Conservation (phyloP, 2,797 vertebrate species). For the Clarias pachynema region DNA sequence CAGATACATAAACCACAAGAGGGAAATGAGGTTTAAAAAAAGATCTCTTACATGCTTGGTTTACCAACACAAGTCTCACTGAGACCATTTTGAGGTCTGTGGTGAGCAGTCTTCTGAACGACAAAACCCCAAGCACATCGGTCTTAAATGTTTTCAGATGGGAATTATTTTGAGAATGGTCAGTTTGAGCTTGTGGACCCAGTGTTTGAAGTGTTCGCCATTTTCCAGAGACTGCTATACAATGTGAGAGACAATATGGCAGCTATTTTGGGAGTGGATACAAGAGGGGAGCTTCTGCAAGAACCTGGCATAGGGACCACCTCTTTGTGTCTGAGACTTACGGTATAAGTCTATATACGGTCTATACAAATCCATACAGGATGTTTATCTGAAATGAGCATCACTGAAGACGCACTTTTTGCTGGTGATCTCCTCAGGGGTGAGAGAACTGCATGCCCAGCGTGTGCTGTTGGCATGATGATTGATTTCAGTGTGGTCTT, state of each 20-base stretch:
- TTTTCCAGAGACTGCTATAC: not conserved
- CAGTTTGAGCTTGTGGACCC: not conserved
- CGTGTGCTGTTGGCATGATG: not conserved
- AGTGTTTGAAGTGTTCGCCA: not conserved
- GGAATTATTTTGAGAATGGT: not conserved
- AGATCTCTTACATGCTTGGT: not conserved
- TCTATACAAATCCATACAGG: not conserved
- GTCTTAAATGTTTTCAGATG: not conserved
- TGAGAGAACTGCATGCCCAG: not conserved
- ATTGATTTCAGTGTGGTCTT: not conserved
- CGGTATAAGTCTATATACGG: no score
- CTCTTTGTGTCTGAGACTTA: not conserved
- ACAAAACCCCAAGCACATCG: not conserved
- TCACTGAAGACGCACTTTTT: not conserved
- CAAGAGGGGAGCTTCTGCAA: not conserved
- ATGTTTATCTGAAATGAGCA: not conserved
- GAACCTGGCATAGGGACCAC: not conserved
- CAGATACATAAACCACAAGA: not conserved
- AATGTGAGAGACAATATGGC: not conserved
- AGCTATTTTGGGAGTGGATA: not conserved
- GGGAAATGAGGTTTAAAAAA: not conserved
- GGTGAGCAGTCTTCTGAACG: not conserved
- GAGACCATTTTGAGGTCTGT: not conserved
- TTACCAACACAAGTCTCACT: not conserved
- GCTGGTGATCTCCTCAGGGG: not conserved